A percentile compares a stretch with the other conserved stretches of the same genome.
phyloP scores from a whole-genome alignment of 2,888 invertebrate species.

The Catocala fraxini region DNA sequence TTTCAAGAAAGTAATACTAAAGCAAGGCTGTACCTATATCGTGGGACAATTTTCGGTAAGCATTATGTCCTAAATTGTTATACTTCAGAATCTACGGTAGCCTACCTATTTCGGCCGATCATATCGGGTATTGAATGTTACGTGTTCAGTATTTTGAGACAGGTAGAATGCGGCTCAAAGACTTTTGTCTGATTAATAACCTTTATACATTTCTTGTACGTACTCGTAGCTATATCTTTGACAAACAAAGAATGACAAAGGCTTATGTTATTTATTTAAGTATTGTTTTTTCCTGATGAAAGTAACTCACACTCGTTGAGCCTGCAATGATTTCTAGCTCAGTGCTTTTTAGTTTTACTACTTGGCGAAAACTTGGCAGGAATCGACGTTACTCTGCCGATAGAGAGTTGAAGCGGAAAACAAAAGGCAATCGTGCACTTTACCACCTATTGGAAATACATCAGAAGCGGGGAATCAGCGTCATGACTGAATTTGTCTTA shows the following conservation, averaged over 20 bases:
- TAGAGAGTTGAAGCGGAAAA: conserved; percentile 38
- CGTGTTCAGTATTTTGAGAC: conserved; percentile 3
- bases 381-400: conserved; percentile 23
- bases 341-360: conserved; percentile 31
- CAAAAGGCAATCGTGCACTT: conserved; percentile 41
- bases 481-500: conserved; percentile 6
- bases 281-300: conserved; percentile 6
- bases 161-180: neutral
- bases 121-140: conserved; percentile 18
- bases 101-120: conserved; percentile 16
- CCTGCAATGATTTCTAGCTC: conserved; percentile 28
- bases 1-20: conserved; percentile 25
- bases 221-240: neutral
- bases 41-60: conserved; percentile 16
- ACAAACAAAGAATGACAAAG: neutral
- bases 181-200: neutral
- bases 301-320: conserved; percentile 12
- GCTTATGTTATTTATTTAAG: neutral
- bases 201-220: no score
- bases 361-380: conserved; percentile 24
- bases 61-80: conserved; percentile 12
- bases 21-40: neutral
- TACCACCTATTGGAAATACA: conserved; percentile 35
- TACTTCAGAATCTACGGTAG: conserved; percentile 19
- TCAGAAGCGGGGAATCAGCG: conserved; percentile 10